A percentile compares a stretch with the other conserved stretches of the same genome.
Evolutionary conservation across 2,113 vertebrate species (phyloP).

Genomic region (Athene noctua): DNA sequence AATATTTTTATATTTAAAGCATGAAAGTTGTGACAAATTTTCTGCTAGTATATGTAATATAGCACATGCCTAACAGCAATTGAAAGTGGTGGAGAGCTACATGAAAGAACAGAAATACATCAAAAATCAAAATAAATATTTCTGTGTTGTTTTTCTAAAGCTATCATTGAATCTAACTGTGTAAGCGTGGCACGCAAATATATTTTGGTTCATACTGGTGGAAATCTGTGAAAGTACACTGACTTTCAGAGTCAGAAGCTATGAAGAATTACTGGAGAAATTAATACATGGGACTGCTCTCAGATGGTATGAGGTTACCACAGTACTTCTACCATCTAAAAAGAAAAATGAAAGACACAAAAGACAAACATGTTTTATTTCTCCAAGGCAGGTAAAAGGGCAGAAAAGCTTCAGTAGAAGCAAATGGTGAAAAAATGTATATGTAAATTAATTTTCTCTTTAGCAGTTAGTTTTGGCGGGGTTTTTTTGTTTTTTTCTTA

Average conservation of each 20-base stretch:
- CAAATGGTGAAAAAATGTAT: not conserved
- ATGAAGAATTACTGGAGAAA: not conserved
- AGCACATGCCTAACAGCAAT: not conserved
- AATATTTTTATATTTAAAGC: not conserved
- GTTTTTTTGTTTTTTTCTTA: not conserved
- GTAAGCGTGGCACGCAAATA: not conserved
- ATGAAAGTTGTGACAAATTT: not conserved
- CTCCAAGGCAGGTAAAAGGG: not conserved
- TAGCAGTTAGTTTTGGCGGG: not conserved
- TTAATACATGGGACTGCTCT: not conserved
- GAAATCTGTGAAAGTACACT: not conserved
- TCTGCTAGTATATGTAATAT: not conserved
- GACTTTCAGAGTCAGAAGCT: not conserved
- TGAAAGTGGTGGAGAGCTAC: not conserved
- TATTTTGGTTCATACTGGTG: not conserved
- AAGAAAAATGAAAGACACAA: not conserved
- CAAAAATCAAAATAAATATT: not conserved
- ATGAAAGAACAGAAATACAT: not conserved
- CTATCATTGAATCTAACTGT: not conserved
- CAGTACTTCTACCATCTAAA: not conserved
- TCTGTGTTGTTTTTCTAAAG: not conserved
- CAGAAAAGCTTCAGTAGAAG: not conserved
- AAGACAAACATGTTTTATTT: not conserved
- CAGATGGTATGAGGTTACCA: not conserved
- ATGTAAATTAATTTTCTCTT: not conserved